These are phyloP conservation scores for Mechanitis messenoides DNA, from an alignment of 2,888 invertebrate species.

Conservation along the genomic window DNA sequence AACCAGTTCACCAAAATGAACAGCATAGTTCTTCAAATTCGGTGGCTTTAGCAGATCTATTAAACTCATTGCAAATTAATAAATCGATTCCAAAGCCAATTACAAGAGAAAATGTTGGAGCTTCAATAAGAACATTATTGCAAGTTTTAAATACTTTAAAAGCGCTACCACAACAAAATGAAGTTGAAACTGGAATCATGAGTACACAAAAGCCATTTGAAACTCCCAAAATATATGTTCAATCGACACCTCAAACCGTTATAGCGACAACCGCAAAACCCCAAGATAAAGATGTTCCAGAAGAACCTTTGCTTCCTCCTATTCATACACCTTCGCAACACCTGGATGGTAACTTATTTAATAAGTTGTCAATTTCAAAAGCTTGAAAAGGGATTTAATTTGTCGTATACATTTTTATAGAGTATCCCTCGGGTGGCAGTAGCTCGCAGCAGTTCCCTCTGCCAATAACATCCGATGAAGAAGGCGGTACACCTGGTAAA, in stretches of 20 bases:
- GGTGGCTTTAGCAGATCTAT: slow-evolving; percentile 68
- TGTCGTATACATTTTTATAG: slow-evolving; percentile 33
- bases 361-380: background rate
- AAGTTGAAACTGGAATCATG: slow-evolving; percentile 49
- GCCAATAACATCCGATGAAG: slow-evolving; percentile 67
- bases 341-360: slow-evolving; percentile 55
- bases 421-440: slow-evolving; percentile 42
- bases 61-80: slow-evolving; percentile 83
- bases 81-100: slow-evolving; percentile 86
- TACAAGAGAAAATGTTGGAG: slow-evolving; percentile 85
- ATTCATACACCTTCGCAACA: slow-evolving; percentile 62
- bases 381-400: background rate
- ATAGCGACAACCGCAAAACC: slow-evolving; percentile 40
- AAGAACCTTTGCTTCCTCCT: slow-evolving; percentile 57
- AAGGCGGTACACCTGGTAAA: slow-evolving; percentile 78
- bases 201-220: slow-evolving; percentile 62
- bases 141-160: slow-evolving; percentile 84
- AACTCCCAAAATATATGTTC: slow-evolving; percentile 37
- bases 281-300: slow-evolving; percentile 44
- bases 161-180: slow-evolving; percentile 56
- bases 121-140: slow-evolving; percentile 85
- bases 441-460: slow-evolving; percentile 62
- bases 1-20: slow-evolving; percentile 39
- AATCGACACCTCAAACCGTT: slow-evolving; percentile 43
- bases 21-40: slow-evolving; percentile 41